A percentile compares a stretch with the other conserved stretches of the same genome.
These are phyloP conservation scores for Scartelaos histophorus DNA, from an alignment of 2,113 vertebrate species.

Conservation along the genomic window DNA sequence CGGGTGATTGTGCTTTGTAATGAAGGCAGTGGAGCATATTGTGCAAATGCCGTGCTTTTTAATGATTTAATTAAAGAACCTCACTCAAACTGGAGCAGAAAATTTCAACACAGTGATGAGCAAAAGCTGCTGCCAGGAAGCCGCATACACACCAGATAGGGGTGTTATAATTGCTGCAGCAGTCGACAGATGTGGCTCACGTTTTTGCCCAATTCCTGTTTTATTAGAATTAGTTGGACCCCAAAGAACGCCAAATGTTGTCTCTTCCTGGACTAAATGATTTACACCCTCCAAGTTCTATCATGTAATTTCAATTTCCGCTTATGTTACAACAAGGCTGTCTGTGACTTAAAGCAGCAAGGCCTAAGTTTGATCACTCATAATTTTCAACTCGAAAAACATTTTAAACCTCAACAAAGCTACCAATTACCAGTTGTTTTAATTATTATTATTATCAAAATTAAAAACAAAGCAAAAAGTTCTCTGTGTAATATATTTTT, in stretches of 20 bases:
- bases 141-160: constrained; percentile 28
- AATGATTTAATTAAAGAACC: constrained; percentile 78
- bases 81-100: constrained; percentile 69
- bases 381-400: background rate
- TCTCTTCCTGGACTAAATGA: constrained; percentile 57
- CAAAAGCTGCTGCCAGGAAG: constrained; percentile 40
- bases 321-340: constrained; percentile 20
- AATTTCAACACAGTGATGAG: constrained; percentile 60
- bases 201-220: constrained; percentile 58
- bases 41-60: constrained; percentile 70
- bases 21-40: constrained; percentile 71
- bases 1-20: constrained; percentile 65
- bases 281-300: constrained; percentile 41
- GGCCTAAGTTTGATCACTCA: constrained; percentile 34
- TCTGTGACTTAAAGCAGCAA: constrained; percentile 35
- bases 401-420: background rate
- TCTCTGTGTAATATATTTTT: constrained; percentile 17
- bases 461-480: background rate
- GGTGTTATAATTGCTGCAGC: constrained; percentile 65
- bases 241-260: constrained; percentile 58
- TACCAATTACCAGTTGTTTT: no score
- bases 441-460: constrained; percentile 12
- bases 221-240: constrained; percentile 59
- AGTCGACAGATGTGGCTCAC: constrained; percentile 69
- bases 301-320: constrained; percentile 48